Evolutionary conservation across 1,140 invertebrate species (phyloP), one percentile per base, ranked within the genome.

Genomic region (Galendromus occidentalis): DNA sequence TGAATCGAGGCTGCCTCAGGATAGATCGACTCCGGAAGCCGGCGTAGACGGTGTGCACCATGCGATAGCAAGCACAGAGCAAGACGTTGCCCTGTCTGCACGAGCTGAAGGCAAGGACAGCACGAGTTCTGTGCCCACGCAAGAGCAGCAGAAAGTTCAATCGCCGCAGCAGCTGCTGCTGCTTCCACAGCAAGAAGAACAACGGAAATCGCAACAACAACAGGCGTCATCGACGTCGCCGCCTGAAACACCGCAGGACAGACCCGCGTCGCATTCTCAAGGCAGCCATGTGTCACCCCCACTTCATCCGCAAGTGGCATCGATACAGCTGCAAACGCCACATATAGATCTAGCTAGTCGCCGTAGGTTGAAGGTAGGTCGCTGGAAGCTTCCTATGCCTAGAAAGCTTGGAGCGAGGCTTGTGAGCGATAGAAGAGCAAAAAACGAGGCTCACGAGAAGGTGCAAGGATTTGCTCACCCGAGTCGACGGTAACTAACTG

Each of bases 121-220:
- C 33, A 39, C 33, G 9, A 9, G 33, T 39, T 39, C 33, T 39
- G 33, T 39, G 33, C 17, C 2, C 42, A 30, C 39, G 28, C 59
- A 33, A 65, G 4, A 63, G 45, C 47, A 44, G 42, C 67, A 44
- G 14, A 18, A 6, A 47, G 45, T n/a, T n/a, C n/a, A 14, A 44
- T 12, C 42, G 42, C 12, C n/a, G 42, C 12, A 47, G 18, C 45
- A 47, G 69, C 75, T 65, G 67, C 69, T 65, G 71, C 75, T 18
- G 73, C 74, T 64, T 41, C 68, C 20, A 44, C 20, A 64, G 51
- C 45, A 66, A 33, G 42, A 64, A 82, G 82, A 73, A 68, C 18
- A 67, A 45, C 1, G 66, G 55, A 39, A 39, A 39, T 39, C 33
- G 33, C 45, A 68, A 28, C 63, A 28, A 14, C 67, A 67, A 51